Evolutionary conservation across 2,113 vertebrate genomes (phyloP).

Genomic region (Nibea albiflora): DNA sequence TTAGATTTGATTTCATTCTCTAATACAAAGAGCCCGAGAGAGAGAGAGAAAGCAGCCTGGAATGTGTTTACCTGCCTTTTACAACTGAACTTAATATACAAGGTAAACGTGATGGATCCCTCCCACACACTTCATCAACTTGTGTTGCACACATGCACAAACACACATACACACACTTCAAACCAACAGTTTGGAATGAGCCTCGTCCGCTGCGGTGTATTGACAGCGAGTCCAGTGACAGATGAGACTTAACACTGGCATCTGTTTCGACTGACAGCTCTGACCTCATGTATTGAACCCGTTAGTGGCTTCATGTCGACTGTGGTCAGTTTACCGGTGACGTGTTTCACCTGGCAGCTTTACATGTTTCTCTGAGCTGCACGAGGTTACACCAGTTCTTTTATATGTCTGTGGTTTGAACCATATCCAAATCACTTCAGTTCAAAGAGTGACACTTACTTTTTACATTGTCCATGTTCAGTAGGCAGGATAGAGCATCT

Average conservation of each 20-base stretch:
- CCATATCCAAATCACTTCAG: background rate
- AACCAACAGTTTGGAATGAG: slow-evolving; percentile 80
- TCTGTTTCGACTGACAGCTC: slow-evolving; percentile 50
- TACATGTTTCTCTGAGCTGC: background rate
- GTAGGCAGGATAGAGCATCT: background rate
- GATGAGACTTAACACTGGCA: slow-evolving; percentile 76
- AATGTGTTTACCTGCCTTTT: slow-evolving; percentile 67
- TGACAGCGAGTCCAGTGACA: slow-evolving; percentile 75
- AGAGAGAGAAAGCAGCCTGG: slow-evolving; percentile 37
- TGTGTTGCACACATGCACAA: slow-evolving; percentile 8
- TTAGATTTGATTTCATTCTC: background rate
- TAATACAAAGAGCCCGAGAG: background rate
- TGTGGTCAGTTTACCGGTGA: background rate
- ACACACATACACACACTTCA: slow-evolving; percentile 48
- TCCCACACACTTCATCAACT: slow-evolving; percentile 14
- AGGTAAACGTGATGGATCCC: slow-evolving; percentile 38
- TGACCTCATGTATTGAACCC: slow-evolving; percentile 37
- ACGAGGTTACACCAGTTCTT: background rate
- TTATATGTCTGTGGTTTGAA: background rate
- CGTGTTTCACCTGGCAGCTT: background rate
- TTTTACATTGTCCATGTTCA: background rate
- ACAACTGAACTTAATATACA: slow-evolving; percentile 46
- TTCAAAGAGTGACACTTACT: background rate
- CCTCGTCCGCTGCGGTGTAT: slow-evolving; percentile 71
- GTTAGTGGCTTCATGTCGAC: slow-evolving; percentile 38